Conservation (phyloP, 2,113 vertebrate genomes). For the Silurus glanis region DNA sequence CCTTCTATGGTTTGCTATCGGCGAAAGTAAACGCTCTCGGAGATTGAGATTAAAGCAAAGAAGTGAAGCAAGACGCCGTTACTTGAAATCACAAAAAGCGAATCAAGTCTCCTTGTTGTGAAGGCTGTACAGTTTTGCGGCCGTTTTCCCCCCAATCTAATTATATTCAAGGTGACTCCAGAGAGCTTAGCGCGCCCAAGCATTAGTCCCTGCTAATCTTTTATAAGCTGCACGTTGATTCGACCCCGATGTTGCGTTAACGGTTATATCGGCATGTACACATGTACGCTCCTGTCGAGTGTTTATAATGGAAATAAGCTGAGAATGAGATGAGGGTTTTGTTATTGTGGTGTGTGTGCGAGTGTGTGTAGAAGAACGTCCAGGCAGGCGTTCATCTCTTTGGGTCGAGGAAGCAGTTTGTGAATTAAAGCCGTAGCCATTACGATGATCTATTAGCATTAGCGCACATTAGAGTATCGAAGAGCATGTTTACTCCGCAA, state of each 20-base stretch:
- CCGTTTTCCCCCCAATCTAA: constrained; percentile 13
- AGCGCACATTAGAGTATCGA: neutral
- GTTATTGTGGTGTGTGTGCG: neutral
- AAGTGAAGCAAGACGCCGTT: neutral
- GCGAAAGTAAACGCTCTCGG: neutral
- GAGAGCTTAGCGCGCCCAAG: constrained; percentile 30
- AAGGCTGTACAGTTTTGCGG: neutral
- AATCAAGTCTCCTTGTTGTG: neutral
- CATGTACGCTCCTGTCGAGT: neutral
- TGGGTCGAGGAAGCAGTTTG: neutral
- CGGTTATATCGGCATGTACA: constrained; percentile 12
- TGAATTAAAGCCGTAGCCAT: neutral
- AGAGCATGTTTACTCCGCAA: constrained; percentile 24
- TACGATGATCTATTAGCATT: constrained; percentile 21
- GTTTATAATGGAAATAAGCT: constrained; percentile 20
- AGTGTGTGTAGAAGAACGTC: neutral
- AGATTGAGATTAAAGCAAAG: neutral
- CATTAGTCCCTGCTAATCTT: constrained; percentile 28
- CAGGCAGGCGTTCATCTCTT: neutral
- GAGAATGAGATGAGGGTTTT: constrained; percentile 10
- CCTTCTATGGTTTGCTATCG: constrained; percentile 4
- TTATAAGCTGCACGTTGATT: constrained; percentile 25
- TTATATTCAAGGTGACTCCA: constrained; percentile 50
- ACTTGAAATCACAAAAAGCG: neutral
- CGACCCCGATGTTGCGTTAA: constrained; percentile 18